Base-by-base conservation (phyloP, 2,797 vertebrate species). In the Sebastes wilsoni region DNA sequence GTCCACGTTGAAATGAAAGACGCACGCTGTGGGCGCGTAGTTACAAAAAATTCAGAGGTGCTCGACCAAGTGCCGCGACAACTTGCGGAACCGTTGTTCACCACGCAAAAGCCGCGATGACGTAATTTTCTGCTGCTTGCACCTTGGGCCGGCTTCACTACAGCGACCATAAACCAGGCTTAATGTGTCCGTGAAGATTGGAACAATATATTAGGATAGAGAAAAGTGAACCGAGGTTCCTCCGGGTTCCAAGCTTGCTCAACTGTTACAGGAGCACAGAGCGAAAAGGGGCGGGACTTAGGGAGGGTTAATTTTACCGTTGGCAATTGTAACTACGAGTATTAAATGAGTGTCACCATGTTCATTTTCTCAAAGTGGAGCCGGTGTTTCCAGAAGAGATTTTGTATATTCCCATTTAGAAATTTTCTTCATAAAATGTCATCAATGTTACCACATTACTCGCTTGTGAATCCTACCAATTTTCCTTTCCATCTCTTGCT, bases 101-200 rank as follows among this genome's bases (percentile, higher is more conserved):
- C 42, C 14, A 0, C 0, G 2, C 42, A 14, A 46, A 46, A 46
- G 0, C 42, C 16, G 16, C 42, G 0, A 46, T 46, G 16, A 46
- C 14, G 16, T 46, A 3, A 46, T 46, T 46, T 46, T 18, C 42
- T 46, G 42, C 23, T 23, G 23, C 23, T 23, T 46, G 16, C 42
- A 46, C 42, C 42, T 8, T 0, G 16, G 16, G 6, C 42, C 16
- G 16, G 42, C 42, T 46, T 46, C 42, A 46, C 16, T 46, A 20
- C 16, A 0, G 14, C 42, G 3, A 46, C 42, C 42, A 46, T 46
- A 46, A 46, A 46, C 42, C 42, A 46, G 16, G 42, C 16, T 46
- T 46, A 46, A 46, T 46, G 42, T 46, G 42, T 46, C 42, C 3
- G 3, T 46, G 16, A 46, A 46, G 42, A 46, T 18, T 46, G 42